Evolutionary conservation across 2,888 invertebrate species (phyloP).

Genomic region (Epinotia ramella): DNA sequence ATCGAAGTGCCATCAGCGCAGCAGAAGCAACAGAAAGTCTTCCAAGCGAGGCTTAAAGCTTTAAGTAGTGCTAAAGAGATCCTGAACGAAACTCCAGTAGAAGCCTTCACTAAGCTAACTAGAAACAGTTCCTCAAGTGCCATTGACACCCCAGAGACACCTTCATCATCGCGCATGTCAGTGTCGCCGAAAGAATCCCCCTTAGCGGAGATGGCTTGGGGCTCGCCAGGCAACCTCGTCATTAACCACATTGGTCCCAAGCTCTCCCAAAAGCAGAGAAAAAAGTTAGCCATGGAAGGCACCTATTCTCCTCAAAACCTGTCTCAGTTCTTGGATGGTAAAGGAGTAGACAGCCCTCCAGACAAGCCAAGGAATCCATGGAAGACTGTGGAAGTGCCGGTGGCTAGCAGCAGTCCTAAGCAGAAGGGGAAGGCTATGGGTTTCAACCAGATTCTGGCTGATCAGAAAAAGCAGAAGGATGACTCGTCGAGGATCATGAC

Average conservation of each 20-base stretch:
- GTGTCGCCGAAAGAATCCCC: conserved; percentile 71
- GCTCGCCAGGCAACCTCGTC: conserved; percentile 69
- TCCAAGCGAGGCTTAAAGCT: conserved; percentile 80
- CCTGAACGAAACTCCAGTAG: conserved; percentile 67
- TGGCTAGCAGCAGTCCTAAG: conserved; percentile 74
- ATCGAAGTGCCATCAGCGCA: conserved; percentile 75
- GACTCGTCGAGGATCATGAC: conserved; percentile 89
- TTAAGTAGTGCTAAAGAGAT: conserved; percentile 74
- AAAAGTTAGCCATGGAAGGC: conserved; percentile 83
- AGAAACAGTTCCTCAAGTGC: conserved; percentile 67
- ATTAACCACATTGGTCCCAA: conserved; percentile 82
- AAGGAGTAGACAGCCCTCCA: conserved; percentile 65
- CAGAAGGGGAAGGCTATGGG: conserved; percentile 62
- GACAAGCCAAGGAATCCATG: conserved; percentile 82
- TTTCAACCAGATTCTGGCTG: conserved; percentile 87
- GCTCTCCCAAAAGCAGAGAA: conserved; percentile 87
- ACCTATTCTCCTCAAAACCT: conserved; percentile 62
- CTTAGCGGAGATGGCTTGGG: conserved; percentile 60
- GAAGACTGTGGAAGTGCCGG: conserved; percentile 68
- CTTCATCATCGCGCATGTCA: conserved; percentile 66
- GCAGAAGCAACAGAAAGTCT: conserved; percentile 79
- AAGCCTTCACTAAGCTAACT: conserved; percentile 72
- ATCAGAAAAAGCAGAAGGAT: conserved; percentile 90
- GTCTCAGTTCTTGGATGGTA: conserved; percentile 63
- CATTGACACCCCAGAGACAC: conserved; percentile 53